phyloP scores from a whole-genome alignment of 2,113 vertebrate species.

The Nothobranchius furzeri region DNA sequence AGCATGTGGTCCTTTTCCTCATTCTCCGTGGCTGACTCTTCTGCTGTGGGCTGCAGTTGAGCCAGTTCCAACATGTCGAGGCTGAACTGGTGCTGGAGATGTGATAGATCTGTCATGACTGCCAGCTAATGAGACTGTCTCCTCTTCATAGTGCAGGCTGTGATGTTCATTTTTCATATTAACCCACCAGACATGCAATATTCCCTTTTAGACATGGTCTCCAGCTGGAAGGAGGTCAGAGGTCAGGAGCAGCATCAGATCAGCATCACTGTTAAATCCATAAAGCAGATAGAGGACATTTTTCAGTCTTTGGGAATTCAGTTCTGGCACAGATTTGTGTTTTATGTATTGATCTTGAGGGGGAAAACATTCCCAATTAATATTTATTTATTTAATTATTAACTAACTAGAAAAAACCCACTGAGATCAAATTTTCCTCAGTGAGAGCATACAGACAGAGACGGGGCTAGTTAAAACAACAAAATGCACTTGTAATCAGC shows the following conservation, averaged over 20 bases:
- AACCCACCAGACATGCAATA: slow-evolving; percentile 8
- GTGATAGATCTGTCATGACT: slow-evolving; percentile 29
- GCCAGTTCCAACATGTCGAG: slow-evolving; percentile 50
- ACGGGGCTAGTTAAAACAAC: too few relatives aligned
- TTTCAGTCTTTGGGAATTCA: too few relatives aligned
- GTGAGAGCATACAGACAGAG: too few relatives aligned
- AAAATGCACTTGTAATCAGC: too few relatives aligned
- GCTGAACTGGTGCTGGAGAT: slow-evolving; percentile 12
- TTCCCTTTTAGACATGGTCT: slow-evolving; percentile 2
- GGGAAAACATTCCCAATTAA: too few relatives aligned
- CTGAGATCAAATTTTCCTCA: too few relatives aligned
- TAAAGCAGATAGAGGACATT: background rate
- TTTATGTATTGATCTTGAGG: too few relatives aligned
- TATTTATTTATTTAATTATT: too few relatives aligned
- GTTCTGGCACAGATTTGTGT: too few relatives aligned
- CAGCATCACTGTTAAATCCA: slow-evolving; percentile 32
- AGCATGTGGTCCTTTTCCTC: background rate
- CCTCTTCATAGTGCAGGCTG: background rate
- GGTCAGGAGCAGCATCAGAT: slow-evolving; percentile 50
- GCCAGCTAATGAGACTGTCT: background rate
- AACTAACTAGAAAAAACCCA: too few relatives aligned
- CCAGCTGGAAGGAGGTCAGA: slow-evolving; percentile 11
- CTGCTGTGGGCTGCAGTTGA: slow-evolving; percentile 24
- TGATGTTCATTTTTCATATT: background rate
- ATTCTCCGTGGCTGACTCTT: background rate